A percentile compares a stretch with the other conserved stretches of the same genome.
phyloP scores from a whole-genome alignment of 2,888 invertebrate genomes.

The Epinotia brunnichana region DNA sequence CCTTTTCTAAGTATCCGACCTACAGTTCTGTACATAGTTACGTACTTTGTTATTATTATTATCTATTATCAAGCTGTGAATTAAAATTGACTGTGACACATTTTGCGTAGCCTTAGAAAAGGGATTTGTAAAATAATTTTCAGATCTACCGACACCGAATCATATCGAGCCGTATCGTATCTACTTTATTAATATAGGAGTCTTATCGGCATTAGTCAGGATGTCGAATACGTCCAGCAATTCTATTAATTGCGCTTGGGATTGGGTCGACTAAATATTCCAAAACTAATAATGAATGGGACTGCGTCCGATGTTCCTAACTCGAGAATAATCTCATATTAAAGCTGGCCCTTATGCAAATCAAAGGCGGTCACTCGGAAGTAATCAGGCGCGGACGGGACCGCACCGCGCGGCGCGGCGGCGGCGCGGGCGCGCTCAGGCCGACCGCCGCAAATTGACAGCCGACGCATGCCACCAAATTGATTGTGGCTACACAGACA shows the following conservation, averaged over 20 bases:
- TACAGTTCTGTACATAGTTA: too few relatives aligned
- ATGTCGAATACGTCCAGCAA: conserved; percentile 62
- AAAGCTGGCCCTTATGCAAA: conserved; percentile 81
- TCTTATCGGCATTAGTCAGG: conserved; percentile 58
- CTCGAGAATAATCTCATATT: conserved; percentile 80
- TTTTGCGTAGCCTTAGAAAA: background rate
- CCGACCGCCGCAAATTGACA: conserved; percentile 71
- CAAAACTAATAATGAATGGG: conserved; percentile 78
- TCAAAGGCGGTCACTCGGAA: conserved; percentile 80
- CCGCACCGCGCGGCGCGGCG: conserved; percentile 49
- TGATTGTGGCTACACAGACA: conserved; percentile 72
- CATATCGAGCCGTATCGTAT: background rate
- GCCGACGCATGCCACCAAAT: conserved; percentile 66
- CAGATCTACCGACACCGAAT: background rate
- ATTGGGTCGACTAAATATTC: conserved; percentile 73
- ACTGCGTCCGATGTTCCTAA: conserved; percentile 66
- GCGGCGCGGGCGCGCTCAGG: conserved; percentile 44
- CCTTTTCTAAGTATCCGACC: background rate
- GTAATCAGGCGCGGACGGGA: conserved; percentile 67
- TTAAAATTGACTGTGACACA: background rate
- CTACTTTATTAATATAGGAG: conserved; percentile 26
- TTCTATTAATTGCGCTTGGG: conserved; percentile 66
- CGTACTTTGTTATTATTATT: too few relatives aligned
- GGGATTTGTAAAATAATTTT: background rate
- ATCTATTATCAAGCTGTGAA: background rate